phyloP scores from a whole-genome alignment of 2,113 vertebrate species.

The Nymphicus hollandicus region DNA sequence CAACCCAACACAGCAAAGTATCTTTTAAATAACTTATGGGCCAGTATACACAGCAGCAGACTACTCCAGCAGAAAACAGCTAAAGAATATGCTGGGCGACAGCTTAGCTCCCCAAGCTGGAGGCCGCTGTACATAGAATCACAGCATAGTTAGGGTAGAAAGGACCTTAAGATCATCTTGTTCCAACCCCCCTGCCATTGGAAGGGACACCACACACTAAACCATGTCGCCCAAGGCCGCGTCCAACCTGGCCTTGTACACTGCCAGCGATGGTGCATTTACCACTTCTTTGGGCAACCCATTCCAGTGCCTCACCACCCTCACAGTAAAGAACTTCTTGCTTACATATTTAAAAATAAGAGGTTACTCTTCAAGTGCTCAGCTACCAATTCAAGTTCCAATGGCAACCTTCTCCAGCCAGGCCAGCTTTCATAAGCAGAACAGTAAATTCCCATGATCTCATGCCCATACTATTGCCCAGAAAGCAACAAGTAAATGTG shows the following conservation, averaged over 20 bases:
- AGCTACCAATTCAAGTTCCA: slow-evolving; percentile 9
- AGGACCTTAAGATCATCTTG: background rate
- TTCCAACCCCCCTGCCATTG: background rate
- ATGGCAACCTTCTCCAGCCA: background rate
- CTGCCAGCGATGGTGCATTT: background rate
- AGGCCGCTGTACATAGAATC: background rate
- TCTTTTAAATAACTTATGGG: background rate
- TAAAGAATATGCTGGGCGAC: background rate
- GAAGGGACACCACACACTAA: background rate
- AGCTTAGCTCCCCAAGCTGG: background rate
- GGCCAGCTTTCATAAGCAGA: background rate
- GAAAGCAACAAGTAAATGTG: slow-evolving; percentile 1
- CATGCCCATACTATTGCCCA: background rate
- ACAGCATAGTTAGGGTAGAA: background rate
- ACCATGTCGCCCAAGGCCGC: background rate
- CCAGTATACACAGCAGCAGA: background rate
- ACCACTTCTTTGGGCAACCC: background rate
- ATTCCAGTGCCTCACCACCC: background rate
- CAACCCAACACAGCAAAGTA: background rate
- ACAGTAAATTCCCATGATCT: slow-evolving; percentile 37
- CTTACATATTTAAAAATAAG: background rate
- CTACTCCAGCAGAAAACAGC: background rate
- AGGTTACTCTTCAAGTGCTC: background rate
- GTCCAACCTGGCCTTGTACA: background rate
- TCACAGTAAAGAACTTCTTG: background rate